Base-by-base conservation (phyloP, 1,140 invertebrate species). In the Papilio polytes region DNA sequence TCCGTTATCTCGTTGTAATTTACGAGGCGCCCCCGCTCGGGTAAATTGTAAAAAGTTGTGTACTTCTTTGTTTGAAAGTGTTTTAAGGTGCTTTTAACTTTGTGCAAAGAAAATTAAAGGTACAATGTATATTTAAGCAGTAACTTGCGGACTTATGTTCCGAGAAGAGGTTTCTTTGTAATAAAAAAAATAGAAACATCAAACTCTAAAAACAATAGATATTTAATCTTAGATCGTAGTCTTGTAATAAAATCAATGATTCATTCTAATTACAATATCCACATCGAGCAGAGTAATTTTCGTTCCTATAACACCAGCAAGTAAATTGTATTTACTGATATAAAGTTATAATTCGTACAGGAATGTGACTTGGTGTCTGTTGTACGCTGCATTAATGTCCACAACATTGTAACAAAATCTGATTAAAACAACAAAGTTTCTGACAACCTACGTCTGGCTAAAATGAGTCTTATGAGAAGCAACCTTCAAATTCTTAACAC, bases 31-130 rank as follows among this genome's bases (percentile, higher is more conserved):
- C 36, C 59, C 15, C 77, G 77, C 77, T 66, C 77, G 7, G 59
- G 56, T 63, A 44, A 66, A 78, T 78, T 78, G 59, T 78, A 78
- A 78, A 78, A 78, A 78, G 77, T 78, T 78, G 77, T 66, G 77
- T 44, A 78, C 77, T 78, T 78, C 77, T 78, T 78, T 63, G 56
- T 78, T 78, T 41, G 51, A 63, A 78, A 78, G 53, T 78, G 76
- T 78, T 78, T 59, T 31, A 56, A 76, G 74, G 44, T 48, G 46
- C 77, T 78, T 63, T 63, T 44, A 44, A 78, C 53, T 78, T 63
- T 63, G 77, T 63, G 22, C 36, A 15, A 63, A 63, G 56, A 56
- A 78, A 78, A 78, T 78, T 78, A 78, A 78, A 78, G 56, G 26
- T 66, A 78, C 77, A 78, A 78, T 78, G 77, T 78, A 63, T 78